Evolutionary conservation across 1,140 invertebrate species (phyloP), one percentile per base, ranked within the genome.

Genomic region (Archivesica marissinica): DNA sequence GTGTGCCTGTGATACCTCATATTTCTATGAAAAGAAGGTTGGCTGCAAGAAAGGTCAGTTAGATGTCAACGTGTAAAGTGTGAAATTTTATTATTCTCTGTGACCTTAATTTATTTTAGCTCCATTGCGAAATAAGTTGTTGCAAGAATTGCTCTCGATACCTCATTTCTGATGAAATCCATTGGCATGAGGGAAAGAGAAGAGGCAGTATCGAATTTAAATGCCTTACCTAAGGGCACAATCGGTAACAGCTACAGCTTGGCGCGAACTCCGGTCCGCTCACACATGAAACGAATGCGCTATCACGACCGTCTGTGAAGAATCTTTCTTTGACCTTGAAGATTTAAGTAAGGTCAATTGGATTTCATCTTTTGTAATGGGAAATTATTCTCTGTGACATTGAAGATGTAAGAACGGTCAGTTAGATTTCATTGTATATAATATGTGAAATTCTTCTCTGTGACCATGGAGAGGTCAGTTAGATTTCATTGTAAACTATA

Each of bases 41-140:
- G 2, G 11, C 0, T 81, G 68, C 54, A 86, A 82, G 39, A 76
- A 81, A 77, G 59, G 68, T 77, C 20, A 86, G 54, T 81, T 25
- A 3, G 30, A n/a, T 68, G 41, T 47, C 7, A 47, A 7, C 7
- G 17, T 9, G 41, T 47, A 47, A 47, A 47, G 41, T 47, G 17
- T 47, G 17, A 47, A 47, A 47, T 9, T 47, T n/a, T n/a, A n/a
- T n/a, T n/a, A n/a, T n/a, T n/a, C n/a, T 35, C 9, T 39, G 0
- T 9, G 6, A 11, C 7, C 28, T n/a, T 11, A 9, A 7, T 11
- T 56, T 9, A n/a, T n/a, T n/a, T n/a, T n/a, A n/a, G n/a, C n/a
- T n/a, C n/a, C n/a, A n/a, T n/a, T n/a, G n/a, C n/a, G 7, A 23
- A 1, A 15, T 28, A 30, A n/a, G 33, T 35, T 11, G 64, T 0